Base-by-base conservation (phyloP, 2,113 vertebrate species). In the Laterallus jamaicensis region DNA sequence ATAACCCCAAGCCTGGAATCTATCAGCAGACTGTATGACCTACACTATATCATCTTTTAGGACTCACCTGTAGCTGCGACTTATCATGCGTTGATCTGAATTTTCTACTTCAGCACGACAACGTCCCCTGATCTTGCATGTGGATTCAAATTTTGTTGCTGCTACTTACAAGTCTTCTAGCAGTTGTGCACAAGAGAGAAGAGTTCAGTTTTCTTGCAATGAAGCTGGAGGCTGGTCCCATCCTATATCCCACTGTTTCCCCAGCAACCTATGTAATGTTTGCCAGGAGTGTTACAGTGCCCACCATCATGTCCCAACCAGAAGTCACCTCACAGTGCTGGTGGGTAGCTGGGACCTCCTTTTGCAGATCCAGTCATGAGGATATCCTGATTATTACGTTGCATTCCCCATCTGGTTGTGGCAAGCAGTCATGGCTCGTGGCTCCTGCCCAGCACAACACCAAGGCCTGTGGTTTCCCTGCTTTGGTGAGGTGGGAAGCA, bases 391-490 rank as follows among this genome's bases (percentile, higher is more conserved):
- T 10, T 5, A 13, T 60, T n/a, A 3, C 7, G 26, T 6, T 58
- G 37, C n/a, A 31, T 64, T 70, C 44, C 24, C n/a, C 24, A 15
- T 24, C 31, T 29, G 64, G 67, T 60, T 50, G 49, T n/a, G 25
- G n/a, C 25, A 52, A 86, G n/a, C 32, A 42, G 9, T 32, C 26
- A 26, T 9, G 22, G 58, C 32, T 71, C 1, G 0, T 40, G 44
- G 21, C 2, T 55, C 19, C 71, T 58, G 37, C 9, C 37, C 2
- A 2, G 20, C 0, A 1, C 28, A 62, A 47, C 3, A 2, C 16
- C 28, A 31, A 44, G 39, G 19, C n/a, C 50, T 82, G 58, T 37
- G 14, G 22, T 59, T 78, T 78, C 49, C n/a, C 39, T 69, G 55
- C 16, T 37, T n/a, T 49, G 29, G 25, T 29, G 49, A 82, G 18